A percentile compares a stretch with the other conserved stretches of the same genome.
Conservation (phyloP, 2,888 invertebrate species). For the Euzophera pinguis region DNA sequence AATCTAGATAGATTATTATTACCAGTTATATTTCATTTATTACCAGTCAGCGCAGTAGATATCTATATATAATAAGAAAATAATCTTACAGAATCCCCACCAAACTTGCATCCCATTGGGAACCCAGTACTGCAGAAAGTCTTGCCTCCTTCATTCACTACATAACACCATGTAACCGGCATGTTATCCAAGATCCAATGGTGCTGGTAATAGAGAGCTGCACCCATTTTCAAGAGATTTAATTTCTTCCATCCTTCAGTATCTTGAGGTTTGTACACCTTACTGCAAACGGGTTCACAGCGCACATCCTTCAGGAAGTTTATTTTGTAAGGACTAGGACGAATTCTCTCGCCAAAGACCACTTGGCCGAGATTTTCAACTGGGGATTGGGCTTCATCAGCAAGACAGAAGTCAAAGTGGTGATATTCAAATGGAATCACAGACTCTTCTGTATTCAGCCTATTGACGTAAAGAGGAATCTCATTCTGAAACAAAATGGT, state of each 20-base stretch:
- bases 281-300: constrained; percentile 82
- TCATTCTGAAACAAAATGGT: constrained; percentile 85
- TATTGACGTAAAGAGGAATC: constrained; percentile 95
- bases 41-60: no score
- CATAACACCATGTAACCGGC: constrained; percentile 99
- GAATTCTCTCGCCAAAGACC: constrained; percentile 98
- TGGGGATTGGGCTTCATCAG: constrained; percentile 89
- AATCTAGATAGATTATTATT: no score
- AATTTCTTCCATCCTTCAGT: constrained; percentile 84
- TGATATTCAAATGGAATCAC: constrained; percentile 99
- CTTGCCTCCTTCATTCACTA: constrained; percentile 83
- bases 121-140: constrained; percentile 97
- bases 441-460: constrained; percentile 98
- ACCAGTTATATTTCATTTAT: no score
- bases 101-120: constrained; percentile 97
- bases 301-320: constrained; percentile 87
- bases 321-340: constrained; percentile 95
- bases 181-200: constrained; percentile 99
- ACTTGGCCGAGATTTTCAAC: constrained; percentile 99
- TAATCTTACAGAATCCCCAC: constrained; percentile 70
- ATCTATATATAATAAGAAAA: no score
- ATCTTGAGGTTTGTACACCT: constrained; percentile 84
- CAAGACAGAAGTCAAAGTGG: constrained; percentile 96
- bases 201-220: constrained; percentile 97
- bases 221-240: constrained; percentile 92